These are phyloP conservation scores for Lasioglossum oenotherae DNA, from an alignment of 2,888 invertebrate genomes.

Conservation along the genomic window DNA sequence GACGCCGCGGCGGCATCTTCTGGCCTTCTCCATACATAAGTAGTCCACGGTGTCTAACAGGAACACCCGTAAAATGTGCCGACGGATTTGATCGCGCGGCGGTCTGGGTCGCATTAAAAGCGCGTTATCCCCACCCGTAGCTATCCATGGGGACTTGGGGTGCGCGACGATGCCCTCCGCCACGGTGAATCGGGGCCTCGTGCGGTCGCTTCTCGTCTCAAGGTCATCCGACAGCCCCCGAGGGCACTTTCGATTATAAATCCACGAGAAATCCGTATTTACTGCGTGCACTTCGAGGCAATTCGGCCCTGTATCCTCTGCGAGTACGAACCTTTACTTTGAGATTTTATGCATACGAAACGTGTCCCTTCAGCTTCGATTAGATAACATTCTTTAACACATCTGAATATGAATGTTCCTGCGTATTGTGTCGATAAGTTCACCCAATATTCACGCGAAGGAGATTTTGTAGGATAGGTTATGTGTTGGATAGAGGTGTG, in stretches of 20 bases:
- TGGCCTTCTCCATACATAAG: slow-evolving; percentile 9
- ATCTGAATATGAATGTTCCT: no score
- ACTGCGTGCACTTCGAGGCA: slow-evolving; percentile 15
- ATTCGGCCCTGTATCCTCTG: background rate
- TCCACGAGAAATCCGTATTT: slow-evolving; percentile 51
- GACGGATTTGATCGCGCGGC: slow-evolving; percentile 27
- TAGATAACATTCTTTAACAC: no score
- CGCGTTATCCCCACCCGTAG: slow-evolving; percentile 54
- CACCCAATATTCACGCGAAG: no score
- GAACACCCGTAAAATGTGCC: slow-evolving; percentile 53
- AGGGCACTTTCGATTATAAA: slow-evolving; percentile 47
- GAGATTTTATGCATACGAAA: no score
- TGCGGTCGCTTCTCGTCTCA: slow-evolving; percentile 39
- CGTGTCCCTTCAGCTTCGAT: no score
- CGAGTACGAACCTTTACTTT: background rate
- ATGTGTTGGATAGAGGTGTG: no score
- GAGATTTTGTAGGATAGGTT: no score
- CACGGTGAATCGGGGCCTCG: slow-evolving; percentile 35
- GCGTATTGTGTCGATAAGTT: no score
- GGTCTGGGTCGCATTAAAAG: slow-evolving; percentile 60
- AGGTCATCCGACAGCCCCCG: slow-evolving; percentile 33
- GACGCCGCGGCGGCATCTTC: background rate
- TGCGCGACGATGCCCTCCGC: slow-evolving; percentile 21
- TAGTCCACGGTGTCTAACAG: slow-evolving; percentile 51
- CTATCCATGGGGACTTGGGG: background rate